These are phyloP conservation scores for Ceryle rudis DNA, from an alignment of 2,797 vertebrate genomes.

Conservation along the genomic window DNA sequence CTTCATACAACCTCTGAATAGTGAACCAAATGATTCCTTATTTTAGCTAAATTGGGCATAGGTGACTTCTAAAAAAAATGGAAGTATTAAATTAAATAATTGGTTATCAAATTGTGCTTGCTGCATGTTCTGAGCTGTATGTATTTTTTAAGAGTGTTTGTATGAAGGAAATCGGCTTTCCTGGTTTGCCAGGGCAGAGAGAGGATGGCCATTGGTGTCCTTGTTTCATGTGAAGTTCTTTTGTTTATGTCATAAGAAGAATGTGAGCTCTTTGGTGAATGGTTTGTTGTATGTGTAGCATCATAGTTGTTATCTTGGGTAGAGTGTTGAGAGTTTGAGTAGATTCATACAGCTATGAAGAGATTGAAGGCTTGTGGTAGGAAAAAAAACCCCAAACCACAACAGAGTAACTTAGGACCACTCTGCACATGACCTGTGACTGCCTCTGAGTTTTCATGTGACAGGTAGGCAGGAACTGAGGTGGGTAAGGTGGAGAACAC, in stretches of 20 bases:
- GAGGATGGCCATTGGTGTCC: neutral
- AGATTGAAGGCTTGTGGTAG: neutral
- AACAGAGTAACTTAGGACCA: neutral
- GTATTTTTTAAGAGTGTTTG: neutral
- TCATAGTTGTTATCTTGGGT: neutral
- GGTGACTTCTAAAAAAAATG: neutral
- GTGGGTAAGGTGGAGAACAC: neutral
- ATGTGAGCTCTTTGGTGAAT: too few relatives aligned
- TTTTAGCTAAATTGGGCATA: neutral
- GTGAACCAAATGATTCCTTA: neutral
- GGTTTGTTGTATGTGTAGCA: neutral
- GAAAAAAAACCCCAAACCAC: neutral
- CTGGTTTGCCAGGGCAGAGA: neutral
- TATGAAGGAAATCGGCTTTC: neutral
- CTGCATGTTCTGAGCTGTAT: neutral
- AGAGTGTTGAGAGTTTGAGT: neutral
- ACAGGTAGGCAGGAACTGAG: neutral
- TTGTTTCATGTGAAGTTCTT: neutral
- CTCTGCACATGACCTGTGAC: neutral
- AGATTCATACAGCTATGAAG: neutral
- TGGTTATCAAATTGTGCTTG: neutral
- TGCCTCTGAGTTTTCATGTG: fast-evolving
- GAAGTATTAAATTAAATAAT: neutral
- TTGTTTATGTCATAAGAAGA: neutral
- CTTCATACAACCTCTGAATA: neutral